These are phyloP conservation scores for Halichondria panicea DNA, from an alignment of 37 sponge, comb jelly and placozoan species.

Conservation along the genomic window DNA sequence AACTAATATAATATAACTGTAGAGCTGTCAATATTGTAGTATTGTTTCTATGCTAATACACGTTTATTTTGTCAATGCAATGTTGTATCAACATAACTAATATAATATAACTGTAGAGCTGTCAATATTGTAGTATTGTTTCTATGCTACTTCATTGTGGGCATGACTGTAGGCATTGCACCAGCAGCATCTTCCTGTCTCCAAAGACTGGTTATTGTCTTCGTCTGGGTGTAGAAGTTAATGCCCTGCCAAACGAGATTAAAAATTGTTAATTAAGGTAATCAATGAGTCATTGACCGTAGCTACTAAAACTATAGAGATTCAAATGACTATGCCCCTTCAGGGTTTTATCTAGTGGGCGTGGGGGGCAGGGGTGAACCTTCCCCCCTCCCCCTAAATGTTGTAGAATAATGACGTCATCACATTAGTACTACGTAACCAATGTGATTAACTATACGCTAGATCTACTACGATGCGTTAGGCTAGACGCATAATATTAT, in stretches of 20 bases:
- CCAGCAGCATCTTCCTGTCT: slow-evolving; percentile 87
- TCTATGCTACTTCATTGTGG: slow-evolving; percentile 91
- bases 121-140: no score
- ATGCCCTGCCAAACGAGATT: slow-evolving; percentile 73
- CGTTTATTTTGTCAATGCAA: no score
- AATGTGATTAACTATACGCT: no score
- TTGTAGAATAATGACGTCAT: not conserved
- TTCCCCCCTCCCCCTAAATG: not conserved
- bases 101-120: no score
- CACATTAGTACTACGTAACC: no score
- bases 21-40: no score
- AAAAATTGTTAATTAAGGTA: not conserved
- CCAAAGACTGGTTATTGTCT: slow-evolving; percentile 98
- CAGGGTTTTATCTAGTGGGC: not conserved
- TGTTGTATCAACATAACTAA: no score
- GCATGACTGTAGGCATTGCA: slow-evolving; percentile 84
- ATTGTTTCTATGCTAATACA: no score
- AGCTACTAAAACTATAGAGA: not conserved
- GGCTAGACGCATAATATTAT: no score
- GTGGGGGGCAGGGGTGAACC: not conserved
- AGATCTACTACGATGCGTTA: no score
- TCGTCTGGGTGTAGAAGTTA: slow-evolving; percentile 94
- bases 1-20: no score
- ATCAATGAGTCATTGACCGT: not conserved
- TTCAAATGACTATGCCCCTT: not conserved